Evolutionary conservation across 2,888 invertebrate genomes (phyloP).

Genomic region (Odontocerum albicorne): DNA sequence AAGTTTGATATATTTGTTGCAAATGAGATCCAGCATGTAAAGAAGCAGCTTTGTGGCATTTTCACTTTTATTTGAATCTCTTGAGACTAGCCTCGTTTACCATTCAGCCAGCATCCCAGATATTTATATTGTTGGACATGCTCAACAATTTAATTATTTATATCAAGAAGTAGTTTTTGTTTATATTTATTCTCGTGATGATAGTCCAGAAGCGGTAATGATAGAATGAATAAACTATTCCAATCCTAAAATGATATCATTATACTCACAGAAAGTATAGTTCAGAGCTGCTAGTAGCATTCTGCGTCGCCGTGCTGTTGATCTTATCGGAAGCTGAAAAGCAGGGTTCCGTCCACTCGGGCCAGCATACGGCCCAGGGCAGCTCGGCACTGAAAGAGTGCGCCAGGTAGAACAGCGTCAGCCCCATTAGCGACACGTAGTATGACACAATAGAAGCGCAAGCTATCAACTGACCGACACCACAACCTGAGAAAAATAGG

Average conservation of each 20-base stretch:
- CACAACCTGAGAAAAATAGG: constrained; percentile 60
- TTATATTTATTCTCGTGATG: no score
- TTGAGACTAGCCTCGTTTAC: no score
- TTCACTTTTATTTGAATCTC: no score
- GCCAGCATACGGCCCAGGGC: constrained; percentile 72
- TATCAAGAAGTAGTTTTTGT: no score
- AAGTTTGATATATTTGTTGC: no score
- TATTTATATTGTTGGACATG: no score
- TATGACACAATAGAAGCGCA: constrained; percentile 70
- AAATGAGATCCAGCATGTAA: no score
- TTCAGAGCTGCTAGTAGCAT: constrained; percentile 59
- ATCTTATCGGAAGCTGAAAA: constrained; percentile 43
- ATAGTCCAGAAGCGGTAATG: no score
- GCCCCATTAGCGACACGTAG: constrained; percentile 73
- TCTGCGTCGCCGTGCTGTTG: constrained; percentile 15
- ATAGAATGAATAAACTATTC: no score
- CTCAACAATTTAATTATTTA: no score
- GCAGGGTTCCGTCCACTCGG: constrained; percentile 56
- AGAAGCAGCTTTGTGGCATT: no score
- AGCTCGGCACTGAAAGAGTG: constrained; percentile 69
- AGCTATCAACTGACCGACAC: constrained; percentile 65
- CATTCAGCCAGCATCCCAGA: no score
- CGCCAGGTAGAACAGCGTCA: constrained; percentile 72
- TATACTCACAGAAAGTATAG: constrained; percentile 62
- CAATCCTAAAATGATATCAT: constrained; percentile 31